phyloP scores from a whole-genome alignment of 2,797 vertebrate genomes.

The Scolopax bukidnonensis region DNA sequence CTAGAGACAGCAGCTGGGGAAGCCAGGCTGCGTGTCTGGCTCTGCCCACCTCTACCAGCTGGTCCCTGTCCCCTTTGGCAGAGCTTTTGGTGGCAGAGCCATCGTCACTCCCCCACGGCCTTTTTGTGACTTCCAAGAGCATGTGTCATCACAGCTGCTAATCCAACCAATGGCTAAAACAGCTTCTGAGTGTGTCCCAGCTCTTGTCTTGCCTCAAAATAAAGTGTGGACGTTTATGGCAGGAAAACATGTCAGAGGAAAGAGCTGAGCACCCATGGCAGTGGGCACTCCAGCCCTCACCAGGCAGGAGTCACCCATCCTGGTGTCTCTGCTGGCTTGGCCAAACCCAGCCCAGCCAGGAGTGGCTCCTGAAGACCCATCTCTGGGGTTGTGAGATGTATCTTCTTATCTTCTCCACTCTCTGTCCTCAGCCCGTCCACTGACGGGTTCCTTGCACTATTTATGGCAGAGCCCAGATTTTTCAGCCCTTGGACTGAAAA shows the following conservation, averaged over 20 bases:
- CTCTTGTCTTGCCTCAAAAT: not conserved
- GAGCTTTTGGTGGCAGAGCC: not conserved
- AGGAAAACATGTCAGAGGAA: not conserved
- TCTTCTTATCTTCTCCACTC: not conserved
- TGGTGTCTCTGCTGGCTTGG: not conserved
- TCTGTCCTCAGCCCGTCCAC: not conserved
- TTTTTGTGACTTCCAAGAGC: not conserved
- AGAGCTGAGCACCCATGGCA: not conserved
- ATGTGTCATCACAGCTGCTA: not conserved
- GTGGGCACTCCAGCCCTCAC: not conserved
- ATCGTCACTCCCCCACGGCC: not conserved
- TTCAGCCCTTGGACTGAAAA: not conserved
- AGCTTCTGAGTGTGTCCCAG: not conserved
- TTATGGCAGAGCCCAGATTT: not conserved
- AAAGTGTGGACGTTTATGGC: not conserved
- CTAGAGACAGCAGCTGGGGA: not conserved
- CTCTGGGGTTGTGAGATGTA: not conserved
- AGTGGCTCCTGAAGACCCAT: rapidly evolving
- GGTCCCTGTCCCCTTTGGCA: not conserved
- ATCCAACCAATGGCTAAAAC: not conserved
- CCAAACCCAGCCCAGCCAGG: not conserved
- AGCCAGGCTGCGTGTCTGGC: not conserved
- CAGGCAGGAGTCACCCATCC: not conserved
- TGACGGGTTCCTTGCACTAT: rapidly evolving
- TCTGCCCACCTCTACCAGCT: not conserved